Base-by-base conservation (phyloP, 2,888 invertebrate species). In the Agonopterix subpropinquella region DNA sequence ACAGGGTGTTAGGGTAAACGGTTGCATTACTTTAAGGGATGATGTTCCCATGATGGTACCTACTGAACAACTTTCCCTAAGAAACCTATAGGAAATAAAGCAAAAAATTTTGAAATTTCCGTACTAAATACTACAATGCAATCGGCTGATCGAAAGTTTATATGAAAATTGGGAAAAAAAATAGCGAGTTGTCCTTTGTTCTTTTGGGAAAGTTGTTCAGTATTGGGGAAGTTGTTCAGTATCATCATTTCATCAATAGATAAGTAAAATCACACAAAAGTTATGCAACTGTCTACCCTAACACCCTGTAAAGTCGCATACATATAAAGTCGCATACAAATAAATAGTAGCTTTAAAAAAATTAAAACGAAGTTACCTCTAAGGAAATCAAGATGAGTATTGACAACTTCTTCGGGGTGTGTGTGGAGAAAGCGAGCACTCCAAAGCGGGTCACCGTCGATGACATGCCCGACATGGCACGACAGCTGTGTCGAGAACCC, bases 371-470 rank as follows among this genome's bases (percentile, higher is more conserved):
- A 41, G 13, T 11, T 67, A 94, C 94, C 93, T 87, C 93, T 90
- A 44, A 96, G 80, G 73, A 95, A 96, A 71, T 94, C 96, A 64
- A 94, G 83, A 78, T 97, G 97, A 0, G 95, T 94, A 59, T 92
- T 90, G 54, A 93, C 90, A 47, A 97, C 92, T 47, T 95, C 95
- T 10, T 93, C 90, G 2, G 95, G 95, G 76, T 96, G 90, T 1
- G 94, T 94, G 50, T 92, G 91, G 54, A 97, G 89, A 67, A 95
- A 94, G 51, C 94, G 90, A 4, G 96, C 93, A 66, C 95, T 96
- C 97, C 97, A 98, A 36, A 98, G 78, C 0, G 96, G 96, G 77
- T 97, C 96, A 0, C 94, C 94, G 72, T 96, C 94, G 51, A 96
- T 93, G 49, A 91, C 91, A 58, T 92, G 90, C 0, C 92, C 92